Conservation (phyloP, 2,113 vertebrate species). For the Pristiophorus japonicus region DNA sequence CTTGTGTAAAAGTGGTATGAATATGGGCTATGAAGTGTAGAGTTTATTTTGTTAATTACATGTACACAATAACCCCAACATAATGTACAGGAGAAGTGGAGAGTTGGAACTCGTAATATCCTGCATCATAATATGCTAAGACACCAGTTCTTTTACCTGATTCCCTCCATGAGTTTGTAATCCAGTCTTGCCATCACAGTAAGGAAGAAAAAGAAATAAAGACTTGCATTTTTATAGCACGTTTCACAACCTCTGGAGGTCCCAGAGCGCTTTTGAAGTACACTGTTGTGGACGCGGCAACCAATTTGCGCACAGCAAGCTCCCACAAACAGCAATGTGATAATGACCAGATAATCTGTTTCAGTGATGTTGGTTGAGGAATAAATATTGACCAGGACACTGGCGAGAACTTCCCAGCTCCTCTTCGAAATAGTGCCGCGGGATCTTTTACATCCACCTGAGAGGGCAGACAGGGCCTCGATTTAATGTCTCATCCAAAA, state of each 20-base stretch:
- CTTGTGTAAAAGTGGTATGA: neutral
- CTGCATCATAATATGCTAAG: neutral
- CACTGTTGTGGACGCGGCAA: neutral
- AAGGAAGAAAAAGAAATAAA: neutral
- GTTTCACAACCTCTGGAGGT: neutral
- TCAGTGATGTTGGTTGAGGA: neutral
- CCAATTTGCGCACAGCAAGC: neutral
- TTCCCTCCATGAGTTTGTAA: neutral
- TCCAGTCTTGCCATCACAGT: neutral
- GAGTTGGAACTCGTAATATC: neutral
- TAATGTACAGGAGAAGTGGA: neutral
- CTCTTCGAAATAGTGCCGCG: neutral
- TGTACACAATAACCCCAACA: neutral
- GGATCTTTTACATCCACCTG: neutral
- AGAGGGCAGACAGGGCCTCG: neutral
- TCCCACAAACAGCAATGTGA: neutral
- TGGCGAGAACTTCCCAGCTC: neutral
- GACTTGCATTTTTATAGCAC: neutral
- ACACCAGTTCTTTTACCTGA: neutral
- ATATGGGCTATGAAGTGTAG: neutral
- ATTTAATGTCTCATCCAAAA: neutral
- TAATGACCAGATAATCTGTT: neutral
- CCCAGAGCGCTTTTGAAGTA: neutral
- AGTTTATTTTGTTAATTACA: neutral
- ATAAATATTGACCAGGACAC: neutral